A percentile compares a stretch with the other conserved stretches of the same genome.
These are phyloP conservation scores for Acleris emargana DNA, from an alignment of 2,888 invertebrate species.

Conservation along the genomic window DNA sequence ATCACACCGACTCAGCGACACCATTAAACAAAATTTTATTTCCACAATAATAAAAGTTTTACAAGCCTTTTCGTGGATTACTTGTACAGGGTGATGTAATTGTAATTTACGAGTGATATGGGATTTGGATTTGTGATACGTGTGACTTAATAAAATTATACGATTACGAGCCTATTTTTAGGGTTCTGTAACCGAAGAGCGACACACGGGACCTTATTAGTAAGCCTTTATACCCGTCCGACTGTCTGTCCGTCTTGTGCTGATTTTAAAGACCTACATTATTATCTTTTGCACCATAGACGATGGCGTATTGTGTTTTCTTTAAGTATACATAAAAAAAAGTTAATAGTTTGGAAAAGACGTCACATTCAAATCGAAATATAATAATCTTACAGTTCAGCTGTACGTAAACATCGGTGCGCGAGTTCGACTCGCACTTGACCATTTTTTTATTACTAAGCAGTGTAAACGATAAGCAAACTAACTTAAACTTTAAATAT, in stretches of 20 bases:
- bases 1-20: constrained; percentile 57
- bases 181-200: background rate
- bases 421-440: no score
- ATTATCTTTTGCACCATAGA: no score
- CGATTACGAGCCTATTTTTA: background rate
- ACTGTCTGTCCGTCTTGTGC: background rate
- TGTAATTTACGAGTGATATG: constrained; percentile 27
- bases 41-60: constrained; percentile 59
- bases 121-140: constrained; percentile 11
- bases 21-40: constrained; percentile 70
- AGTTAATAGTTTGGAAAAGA: no score
- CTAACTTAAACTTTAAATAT: no score
- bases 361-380: no score
- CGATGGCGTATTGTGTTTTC: no score
- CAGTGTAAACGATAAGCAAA: no score
- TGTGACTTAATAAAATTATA: background rate
- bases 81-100: constrained; percentile 49
- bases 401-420: no score
- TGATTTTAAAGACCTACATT: no score
- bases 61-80: constrained; percentile 45
- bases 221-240: background rate
- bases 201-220: background rate
- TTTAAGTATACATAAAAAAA: no score
- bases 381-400: no score
- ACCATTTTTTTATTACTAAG: no score